Evolutionary conservation across 2,113 vertebrate genomes (phyloP).

Genomic region (Antechinus stuartii): DNA sequence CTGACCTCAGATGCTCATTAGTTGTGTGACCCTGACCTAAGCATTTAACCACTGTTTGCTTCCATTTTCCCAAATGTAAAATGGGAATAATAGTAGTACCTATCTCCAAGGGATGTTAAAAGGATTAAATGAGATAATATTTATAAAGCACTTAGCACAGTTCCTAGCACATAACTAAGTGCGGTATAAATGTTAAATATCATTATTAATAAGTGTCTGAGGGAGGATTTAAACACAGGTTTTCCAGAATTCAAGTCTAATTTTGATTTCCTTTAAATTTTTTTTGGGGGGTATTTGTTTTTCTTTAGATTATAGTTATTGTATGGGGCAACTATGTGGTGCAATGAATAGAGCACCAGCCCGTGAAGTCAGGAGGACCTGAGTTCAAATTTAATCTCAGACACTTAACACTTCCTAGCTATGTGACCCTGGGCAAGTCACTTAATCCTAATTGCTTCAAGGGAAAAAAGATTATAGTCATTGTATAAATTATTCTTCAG

Average conservation of each 20-base stretch:
- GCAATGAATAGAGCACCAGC: too few relatives aligned
- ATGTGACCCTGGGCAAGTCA: too few relatives aligned
- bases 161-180: background rate
- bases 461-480: too few relatives aligned
- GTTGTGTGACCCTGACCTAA: background rate
- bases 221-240: background rate
- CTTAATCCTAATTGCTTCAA: too few relatives aligned
- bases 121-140: background rate
- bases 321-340: too few relatives aligned
- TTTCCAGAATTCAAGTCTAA: background rate
- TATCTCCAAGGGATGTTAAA: constrained; percentile 26
- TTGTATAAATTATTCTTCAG: background rate
- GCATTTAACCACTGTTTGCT: background rate
- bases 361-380: too few relatives aligned
- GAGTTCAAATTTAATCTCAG: too few relatives aligned
- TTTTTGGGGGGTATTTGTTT: background rate
- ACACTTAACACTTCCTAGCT: too few relatives aligned
- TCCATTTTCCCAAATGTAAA: background rate
- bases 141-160: background rate
- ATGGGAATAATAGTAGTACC: background rate
- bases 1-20: background rate
- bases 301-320: background rate
- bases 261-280: background rate
- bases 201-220: background rate
- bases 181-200: constrained; percentile 1